Percentiles rank a stretch among this genome's conserved stretches.
Evolutionary conservation across 2,797 vertebrate genomes (phyloP).

Genomic region (Microcaecilia unicolor): DNA sequence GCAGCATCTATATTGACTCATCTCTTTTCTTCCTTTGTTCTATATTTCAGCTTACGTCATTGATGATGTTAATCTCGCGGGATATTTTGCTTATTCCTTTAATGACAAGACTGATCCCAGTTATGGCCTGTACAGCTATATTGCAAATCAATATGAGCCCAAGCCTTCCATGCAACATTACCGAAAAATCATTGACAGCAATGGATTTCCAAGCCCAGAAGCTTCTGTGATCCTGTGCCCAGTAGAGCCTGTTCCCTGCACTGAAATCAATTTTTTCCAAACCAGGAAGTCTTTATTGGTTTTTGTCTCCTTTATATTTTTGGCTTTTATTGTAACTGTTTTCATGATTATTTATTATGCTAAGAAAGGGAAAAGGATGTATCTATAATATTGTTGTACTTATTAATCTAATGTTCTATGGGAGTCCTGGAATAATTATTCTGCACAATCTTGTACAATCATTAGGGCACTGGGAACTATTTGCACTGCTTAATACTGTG

Average conservation of each 20-base stretch:
- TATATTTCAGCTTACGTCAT: constrained; percentile 65
- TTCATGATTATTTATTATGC: constrained; percentile 77
- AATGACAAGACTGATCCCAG: constrained; percentile 76
- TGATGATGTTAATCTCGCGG: constrained; percentile 81
- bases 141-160: constrained; percentile 65
- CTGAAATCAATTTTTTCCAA: constrained; percentile 51
- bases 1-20: no score
- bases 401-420: neutral
- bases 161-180: constrained; percentile 82
- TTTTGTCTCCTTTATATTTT: constrained; percentile 72
- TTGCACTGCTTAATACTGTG: constrained; percentile 12
- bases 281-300: constrained; percentile 65
- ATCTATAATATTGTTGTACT: constrained; percentile 45
- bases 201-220: constrained; percentile 68
- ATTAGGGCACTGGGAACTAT: constrained; percentile 7
- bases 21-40: no score
- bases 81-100: constrained; percentile 89
- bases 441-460: constrained; percentile 5
- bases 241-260: constrained; percentile 38
- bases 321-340: constrained; percentile 68
- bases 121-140: constrained; percentile 76
- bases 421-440: constrained; percentile 17
- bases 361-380: constrained; percentile 50
- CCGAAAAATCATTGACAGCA: constrained; percentile 74
- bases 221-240: constrained; percentile 50